Evolutionary conservation across 2,797 vertebrate genomes (phyloP), one percentile per base, ranked within the genome.

Genomic region (Pachyuromys duprasi): DNA sequence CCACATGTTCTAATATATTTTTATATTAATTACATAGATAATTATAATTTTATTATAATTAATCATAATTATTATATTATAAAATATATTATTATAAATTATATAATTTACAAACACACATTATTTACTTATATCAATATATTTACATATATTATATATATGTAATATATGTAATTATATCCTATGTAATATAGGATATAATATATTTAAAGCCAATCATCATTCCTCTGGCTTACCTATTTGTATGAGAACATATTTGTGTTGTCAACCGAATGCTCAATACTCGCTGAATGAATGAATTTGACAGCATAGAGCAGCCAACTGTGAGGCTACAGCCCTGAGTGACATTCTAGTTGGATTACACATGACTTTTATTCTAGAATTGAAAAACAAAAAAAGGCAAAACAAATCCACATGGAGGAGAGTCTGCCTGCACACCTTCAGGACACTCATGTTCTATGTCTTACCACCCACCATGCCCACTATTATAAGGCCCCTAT

Each of bases 251-350:
- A 72, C 79, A 93, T 90, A 22, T 20, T 80, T 36, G 3, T 26
- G n/a, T 60, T 80, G 2, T 63, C 42, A 86, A 22, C 0, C 8
- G 26, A 95, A 69, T 65, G 31, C 72, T 62, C n/a, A 60, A 5
- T 8, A 28, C 55, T 90, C 72, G 39, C 57, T 18, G 24, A 83
- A 22, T 39, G 62, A 45, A 53, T 2, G 18, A 45, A 15, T 82
- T 26, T 89, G 76, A 39, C 49, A 62, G 65, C 49, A 42, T 33
- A 53, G 4, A 89, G 18, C 24, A 57, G 36, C 39, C 36, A 53
- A 4, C 11, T 28, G 1, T 1, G 33, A n/a, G 67, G 24, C 18
- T 11, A 70, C 49, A n/a, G 13, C n/a, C 1, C 31, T 0, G 24
- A 87, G 75, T 20, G n/a, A 53, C 53, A 86, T 8, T 42, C 42